phyloP scores from a whole-genome alignment of 2,797 vertebrate genomes.

The Tokudaia muenninki region DNA sequence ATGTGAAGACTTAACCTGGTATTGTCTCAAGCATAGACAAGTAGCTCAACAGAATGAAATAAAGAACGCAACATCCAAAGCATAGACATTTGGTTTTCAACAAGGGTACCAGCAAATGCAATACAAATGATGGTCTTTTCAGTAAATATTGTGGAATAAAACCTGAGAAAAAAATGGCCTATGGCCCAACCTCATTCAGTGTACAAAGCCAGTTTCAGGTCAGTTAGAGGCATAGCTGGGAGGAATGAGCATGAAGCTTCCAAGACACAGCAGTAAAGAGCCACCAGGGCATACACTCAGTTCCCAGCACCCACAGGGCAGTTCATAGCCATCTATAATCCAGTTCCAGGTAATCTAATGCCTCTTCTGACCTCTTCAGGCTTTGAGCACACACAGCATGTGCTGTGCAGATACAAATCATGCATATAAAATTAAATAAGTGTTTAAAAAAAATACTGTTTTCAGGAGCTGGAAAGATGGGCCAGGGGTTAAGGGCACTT shows the following conservation, averaged over 20 bases:
- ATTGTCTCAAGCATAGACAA: background rate
- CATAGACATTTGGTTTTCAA: background rate
- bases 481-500: background rate
- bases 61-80: background rate
- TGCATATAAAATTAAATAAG: background rate
- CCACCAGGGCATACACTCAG: background rate
- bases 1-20: background rate
- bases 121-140: background rate
- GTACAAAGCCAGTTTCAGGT: constrained; percentile 15
- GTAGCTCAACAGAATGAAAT: background rate
- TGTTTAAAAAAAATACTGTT: background rate
- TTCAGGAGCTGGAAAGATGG: background rate
- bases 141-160: background rate
- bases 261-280: background rate
- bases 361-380: background rate
- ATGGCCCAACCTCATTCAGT: background rate
- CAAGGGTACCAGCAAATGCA: background rate
- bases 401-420: background rate
- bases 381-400: too few relatives aligned
- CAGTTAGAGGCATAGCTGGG: background rate
- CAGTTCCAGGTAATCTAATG: background rate
- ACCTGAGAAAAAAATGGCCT: background rate
- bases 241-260: background rate
- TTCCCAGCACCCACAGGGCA: background rate
- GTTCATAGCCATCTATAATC: background rate